Evolutionary conservation across 2,797 vertebrate species (phyloP), one percentile per base, ranked within the genome.

Genomic region (Esox lucius): DNA sequence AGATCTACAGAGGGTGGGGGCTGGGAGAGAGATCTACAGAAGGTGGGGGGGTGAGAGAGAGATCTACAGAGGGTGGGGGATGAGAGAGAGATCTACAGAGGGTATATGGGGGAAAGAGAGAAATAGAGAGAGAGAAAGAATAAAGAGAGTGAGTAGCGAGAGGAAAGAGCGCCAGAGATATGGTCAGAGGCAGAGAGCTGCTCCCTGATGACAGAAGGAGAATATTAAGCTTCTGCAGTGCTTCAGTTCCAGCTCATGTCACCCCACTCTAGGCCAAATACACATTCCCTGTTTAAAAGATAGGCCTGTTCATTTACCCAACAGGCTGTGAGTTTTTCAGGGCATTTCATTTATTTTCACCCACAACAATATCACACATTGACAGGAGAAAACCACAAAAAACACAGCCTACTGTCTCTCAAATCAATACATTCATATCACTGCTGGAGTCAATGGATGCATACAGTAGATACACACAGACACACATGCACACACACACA

Each of bases 151-250:
- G 22, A 22, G 26, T n/a, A 64, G 33, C 31, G 15, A 15, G 39
- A 24, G 65, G 28, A 19, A 15, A 31, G 28, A 31, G 26, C 3
- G 28, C 8, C 16, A 19, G 15, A 61, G 28, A 9, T 22, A 46
- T 17, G 16, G 31, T 16, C 15, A 11, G 22, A 48, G 16, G 31
- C 48, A 39, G 64, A 59, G 66, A 75, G 0, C 73, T 65, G 64
- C 74, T 83, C 72, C 78, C 74, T 0, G 72, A 59, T 78, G 71
- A 19, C 5, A 11, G 53, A 59, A 39, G 77, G 39, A 77, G 81
- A 86, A 85, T 78, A 80, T 80, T 83, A 39, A 82, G 85, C 76
- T 70, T 81, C 76, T 76, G 75, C 74, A 73, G 78, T 79, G 87
- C 79, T 88, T 75, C 80, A 70, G 61, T 82, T 81, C 83, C 73